These are phyloP conservation scores for Caenorhabditis tropicalis DNA, from an alignment of 1,140 invertebrate species.

Conservation along the genomic window DNA sequence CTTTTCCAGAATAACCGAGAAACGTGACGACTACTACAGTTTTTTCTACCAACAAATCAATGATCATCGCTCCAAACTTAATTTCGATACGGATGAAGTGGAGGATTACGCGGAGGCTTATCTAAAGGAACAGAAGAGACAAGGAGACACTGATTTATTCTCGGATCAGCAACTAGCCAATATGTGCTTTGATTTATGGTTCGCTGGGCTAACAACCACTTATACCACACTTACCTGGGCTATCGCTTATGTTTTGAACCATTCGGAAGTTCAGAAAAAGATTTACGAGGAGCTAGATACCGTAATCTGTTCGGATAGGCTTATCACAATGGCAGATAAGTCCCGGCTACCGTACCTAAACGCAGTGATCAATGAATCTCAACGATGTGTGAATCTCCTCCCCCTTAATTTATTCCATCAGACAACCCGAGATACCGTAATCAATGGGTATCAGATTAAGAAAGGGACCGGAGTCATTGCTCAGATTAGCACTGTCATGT, in stretches of 20 bases:
- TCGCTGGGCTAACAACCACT: slow-evolving; percentile 76
- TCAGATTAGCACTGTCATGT: slow-evolving; percentile 85
- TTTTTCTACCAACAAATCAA: slow-evolving; percentile 40
- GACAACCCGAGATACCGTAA: slow-evolving; percentile 76
- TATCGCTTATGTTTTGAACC: slow-evolving; percentile 78
- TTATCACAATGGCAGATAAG: slow-evolving; percentile 65
- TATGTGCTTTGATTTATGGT: slow-evolving; percentile 49
- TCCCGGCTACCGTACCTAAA: slow-evolving; percentile 39
- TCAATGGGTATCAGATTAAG: slow-evolving; percentile 77
- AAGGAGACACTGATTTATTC: slow-evolving; percentile 22
- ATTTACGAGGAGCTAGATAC: slow-evolving; percentile 71
- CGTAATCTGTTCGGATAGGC: slow-evolving; percentile 63
- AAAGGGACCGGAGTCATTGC: slow-evolving; percentile 82
- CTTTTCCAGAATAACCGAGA: too few species aligned
- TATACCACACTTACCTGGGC: slow-evolving; percentile 80
- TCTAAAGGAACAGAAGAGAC: slow-evolving; percentile 1
- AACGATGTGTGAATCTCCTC: slow-evolving; percentile 53
- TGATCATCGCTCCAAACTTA: not conserved
- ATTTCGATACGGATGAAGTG: not conserved
- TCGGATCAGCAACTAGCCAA: slow-evolving; percentile 31
- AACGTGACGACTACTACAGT: not conserved
- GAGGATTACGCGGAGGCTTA: slow-evolving; percentile 52
- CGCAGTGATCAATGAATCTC: slow-evolving; percentile 56
- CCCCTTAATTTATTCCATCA: slow-evolving; percentile 48
- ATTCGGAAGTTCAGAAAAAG: slow-evolving; percentile 74